Percentiles rank a stretch among this genome's conserved stretches.
Conservation (phyloP, 2,797 vertebrate genomes). For the Morus bassanus region DNA sequence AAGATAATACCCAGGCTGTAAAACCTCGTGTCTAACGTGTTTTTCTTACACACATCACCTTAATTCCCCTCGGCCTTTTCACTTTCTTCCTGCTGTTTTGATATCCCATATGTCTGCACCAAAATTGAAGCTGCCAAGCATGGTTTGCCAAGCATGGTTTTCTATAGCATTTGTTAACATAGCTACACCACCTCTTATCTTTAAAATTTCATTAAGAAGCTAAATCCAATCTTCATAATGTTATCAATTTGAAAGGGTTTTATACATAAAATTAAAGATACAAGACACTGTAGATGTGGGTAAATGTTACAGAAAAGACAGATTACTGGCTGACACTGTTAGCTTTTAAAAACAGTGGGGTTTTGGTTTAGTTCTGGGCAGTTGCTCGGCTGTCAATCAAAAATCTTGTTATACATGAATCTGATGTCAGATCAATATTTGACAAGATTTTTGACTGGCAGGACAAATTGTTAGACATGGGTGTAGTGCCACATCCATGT, state of each 20-base stretch:
- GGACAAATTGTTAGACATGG: slow-evolving; percentile 47
- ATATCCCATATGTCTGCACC: not conserved
- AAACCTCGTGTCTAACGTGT: not conserved
- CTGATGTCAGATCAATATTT: slow-evolving; percentile 54
- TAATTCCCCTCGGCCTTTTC: not conserved
- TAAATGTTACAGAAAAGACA: slow-evolving; percentile 47
- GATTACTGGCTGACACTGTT: slow-evolving; percentile 6
- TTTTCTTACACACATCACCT: not conserved
- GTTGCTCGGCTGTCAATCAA: slow-evolving; percentile 68
- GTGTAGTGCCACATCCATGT: slow-evolving; percentile 44
- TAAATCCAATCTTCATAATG: slow-evolving; percentile 24
- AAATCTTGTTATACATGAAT: slow-evolving; percentile 54
- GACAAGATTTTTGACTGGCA: slow-evolving; percentile 61
- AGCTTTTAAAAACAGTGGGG: slow-evolving; percentile 44
- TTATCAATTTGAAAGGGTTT: slow-evolving; percentile 28
- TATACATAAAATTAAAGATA: slow-evolving; percentile 30
- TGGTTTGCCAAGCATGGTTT: slow-evolving; percentile 8
- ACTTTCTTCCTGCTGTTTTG: slow-evolving; percentile 1
- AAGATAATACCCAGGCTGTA: not conserved
- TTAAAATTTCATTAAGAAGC: slow-evolving; percentile 57
- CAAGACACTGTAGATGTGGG: not conserved
- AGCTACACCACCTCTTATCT: slow-evolving; percentile 11
- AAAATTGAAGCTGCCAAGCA: slow-evolving; percentile 57
- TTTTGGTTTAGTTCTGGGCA: slow-evolving; percentile 52
- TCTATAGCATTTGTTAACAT: slow-evolving; percentile 9